These are phyloP conservation scores for Stenotaenia linearis DNA, from an alignment of 2,888 invertebrate species.

Conservation along the genomic window DNA sequence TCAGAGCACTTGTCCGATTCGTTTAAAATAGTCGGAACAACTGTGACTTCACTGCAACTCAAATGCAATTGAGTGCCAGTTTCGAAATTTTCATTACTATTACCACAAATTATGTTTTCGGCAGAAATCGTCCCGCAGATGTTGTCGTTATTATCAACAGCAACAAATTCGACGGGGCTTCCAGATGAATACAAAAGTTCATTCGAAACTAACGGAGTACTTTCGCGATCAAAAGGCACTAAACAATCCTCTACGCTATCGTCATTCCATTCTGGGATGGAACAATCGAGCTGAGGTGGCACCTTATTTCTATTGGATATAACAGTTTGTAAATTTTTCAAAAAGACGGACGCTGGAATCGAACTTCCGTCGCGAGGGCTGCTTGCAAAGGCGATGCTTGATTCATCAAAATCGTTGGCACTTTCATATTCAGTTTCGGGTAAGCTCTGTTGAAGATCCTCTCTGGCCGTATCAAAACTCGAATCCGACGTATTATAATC, in stretches of 20 bases:
- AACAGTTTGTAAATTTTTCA: not conserved
- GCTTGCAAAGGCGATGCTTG: not conserved
- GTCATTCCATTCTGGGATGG: not conserved
- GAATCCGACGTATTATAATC: slow-evolving; percentile 31
- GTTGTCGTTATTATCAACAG: not conserved
- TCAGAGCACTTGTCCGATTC: not conserved
- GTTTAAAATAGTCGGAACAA: not conserved
- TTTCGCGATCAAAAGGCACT: slow-evolving; percentile 24
- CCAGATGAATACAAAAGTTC: not conserved
- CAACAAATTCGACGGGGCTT: not conserved
- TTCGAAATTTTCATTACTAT: not conserved
- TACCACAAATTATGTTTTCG: not conserved
- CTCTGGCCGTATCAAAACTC: slow-evolving; percentile 31
- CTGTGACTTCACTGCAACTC: too few species aligned
- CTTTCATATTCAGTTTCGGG: slow-evolving; percentile 31
- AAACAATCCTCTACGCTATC: not conserved
- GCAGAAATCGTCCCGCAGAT: not conserved
- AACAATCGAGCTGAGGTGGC: not conserved
- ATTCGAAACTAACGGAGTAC: not conserved
- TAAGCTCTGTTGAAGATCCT: not conserved
- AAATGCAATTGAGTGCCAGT: too few species aligned
- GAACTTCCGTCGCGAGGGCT: not conserved
- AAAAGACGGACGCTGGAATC: not conserved
- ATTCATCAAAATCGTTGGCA: slow-evolving; percentile 17
- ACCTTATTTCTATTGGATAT: not conserved